Base-by-base conservation (phyloP, 1,140 invertebrate genomes). In the Cotesia typhae region DNA sequence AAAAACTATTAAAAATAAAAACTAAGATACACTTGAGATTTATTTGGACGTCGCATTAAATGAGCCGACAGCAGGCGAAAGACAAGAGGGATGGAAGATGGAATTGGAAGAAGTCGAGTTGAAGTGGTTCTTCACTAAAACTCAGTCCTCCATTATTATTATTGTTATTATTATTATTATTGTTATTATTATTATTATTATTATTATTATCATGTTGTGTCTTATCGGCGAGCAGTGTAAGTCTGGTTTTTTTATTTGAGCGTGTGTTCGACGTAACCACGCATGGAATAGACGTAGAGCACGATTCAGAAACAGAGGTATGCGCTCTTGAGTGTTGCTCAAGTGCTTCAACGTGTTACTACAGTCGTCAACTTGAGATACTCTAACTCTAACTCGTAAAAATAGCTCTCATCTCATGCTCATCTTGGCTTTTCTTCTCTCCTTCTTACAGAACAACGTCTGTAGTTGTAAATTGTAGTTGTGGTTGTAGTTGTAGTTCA, bases 261-360 rank as follows among this genome's bases (percentile, higher is more conserved):
- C 35, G 10, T 61, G 66, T 68, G 66, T n/a, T 36, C 55, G 36
- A 68, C 66, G 53, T 47, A 64, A 41, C 68, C 65, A 67, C 71
- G 71, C 66, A 67, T 67, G 66, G 66, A 67, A 67, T 72, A 85
- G 85, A 86, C 82, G 81, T 63, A 28, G 37, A 52, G 59, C 28
- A 83, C 80, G 82, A 28, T 28, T 28, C 28, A 28, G 28, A 28
- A 28, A 28, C 28, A 28, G 28, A 80, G 83, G 84, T 85, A 84
- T 85, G 84, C 79, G 78, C 79, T 84, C 79, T 76, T 78, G 79
- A 83, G 85, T 87, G 84, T 86, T 85, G 82, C 81, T 87, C 85
- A 82, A 87, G 85, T 85, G 84, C 79, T 87, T 81, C 85, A 85
- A 82, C 84, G 84, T 87, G 85, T 83, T 84, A 81, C 79, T 77